Conservation (phyloP, 2,888 invertebrate genomes). For the Xestobium rufovillosum region DNA sequence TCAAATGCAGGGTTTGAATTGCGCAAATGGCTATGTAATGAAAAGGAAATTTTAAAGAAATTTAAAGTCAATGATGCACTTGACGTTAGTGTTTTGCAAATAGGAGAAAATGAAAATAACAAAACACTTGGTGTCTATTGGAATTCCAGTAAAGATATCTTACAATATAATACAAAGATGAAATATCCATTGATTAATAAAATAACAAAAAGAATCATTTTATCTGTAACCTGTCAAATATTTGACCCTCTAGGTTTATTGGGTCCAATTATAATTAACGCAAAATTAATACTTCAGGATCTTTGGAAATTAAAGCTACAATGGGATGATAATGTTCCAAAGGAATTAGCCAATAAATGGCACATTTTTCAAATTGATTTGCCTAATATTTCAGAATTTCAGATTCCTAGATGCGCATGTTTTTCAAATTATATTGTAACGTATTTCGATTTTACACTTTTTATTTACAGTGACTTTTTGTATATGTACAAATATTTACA, state of each 20-base stretch:
- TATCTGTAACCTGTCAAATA: background rate
- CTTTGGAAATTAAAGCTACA: background rate
- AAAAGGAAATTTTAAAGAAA: no score
- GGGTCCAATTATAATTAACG: conserved; percentile 3
- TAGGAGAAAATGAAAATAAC: background rate
- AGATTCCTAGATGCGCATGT: no score
- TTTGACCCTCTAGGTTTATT: conserved; percentile 2
- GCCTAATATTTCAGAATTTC: no score
- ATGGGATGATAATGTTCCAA: background rate
- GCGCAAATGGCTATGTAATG: no score
- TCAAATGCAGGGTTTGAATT: conserved; percentile 10
- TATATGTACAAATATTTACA: no score
- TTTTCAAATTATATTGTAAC: no score
- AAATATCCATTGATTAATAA: no score
- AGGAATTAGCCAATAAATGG: background rate
- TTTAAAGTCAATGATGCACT: no score
- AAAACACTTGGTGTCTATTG: conserved; percentile 1
- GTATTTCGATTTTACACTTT: no score
- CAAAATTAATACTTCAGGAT: background rate
- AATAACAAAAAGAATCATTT: background rate
- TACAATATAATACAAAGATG: background rate
- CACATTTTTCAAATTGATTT: no score
- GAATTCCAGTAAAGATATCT: background rate
- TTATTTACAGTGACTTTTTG: no score
- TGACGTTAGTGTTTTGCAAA: no score